A percentile compares a stretch with the other conserved stretches of the same genome.
Conservation (phyloP, 2,888 invertebrate species). For the Noctua comes region DNA sequence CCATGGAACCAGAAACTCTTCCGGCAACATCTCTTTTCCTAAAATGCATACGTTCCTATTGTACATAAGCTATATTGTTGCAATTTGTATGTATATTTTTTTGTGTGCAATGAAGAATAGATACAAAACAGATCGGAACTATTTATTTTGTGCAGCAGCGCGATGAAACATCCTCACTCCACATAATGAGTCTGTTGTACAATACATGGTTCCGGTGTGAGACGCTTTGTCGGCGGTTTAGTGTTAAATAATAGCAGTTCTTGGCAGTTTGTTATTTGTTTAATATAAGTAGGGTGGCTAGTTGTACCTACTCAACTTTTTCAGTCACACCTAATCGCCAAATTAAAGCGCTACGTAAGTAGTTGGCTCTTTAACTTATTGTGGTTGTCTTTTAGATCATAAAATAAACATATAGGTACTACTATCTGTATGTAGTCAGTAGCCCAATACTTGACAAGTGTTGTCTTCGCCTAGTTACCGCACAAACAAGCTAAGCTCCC, state of each 20-base stretch:
- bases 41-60: not conserved
- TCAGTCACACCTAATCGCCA: not conserved
- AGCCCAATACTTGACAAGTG: not conserved
- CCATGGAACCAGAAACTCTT: not conserved
- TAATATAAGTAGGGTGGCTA: not conserved
- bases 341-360: not conserved
- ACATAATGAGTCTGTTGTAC: constrained; percentile 30
- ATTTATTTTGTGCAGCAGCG: not conserved
- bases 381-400: not conserved
- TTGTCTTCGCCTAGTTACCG: not conserved
- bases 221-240: constrained; percentile 24
- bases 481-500: not conserved
- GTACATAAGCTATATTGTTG: too few relatives aligned
- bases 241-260: constrained; percentile 22
- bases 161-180: not conserved
- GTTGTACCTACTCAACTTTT: not conserved
- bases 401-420: not conserved
- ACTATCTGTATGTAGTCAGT: not conserved
- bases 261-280: not conserved
- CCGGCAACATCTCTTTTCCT: not conserved
- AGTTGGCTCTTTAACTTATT: not conserved
- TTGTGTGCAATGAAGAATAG: too few relatives aligned
- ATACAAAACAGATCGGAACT: constrained; percentile 8
- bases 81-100: too few relatives aligned
- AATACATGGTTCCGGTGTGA: constrained; percentile 29